Percentiles rank a stretch among this genome's conserved stretches.
Evolutionary conservation across 2,888 invertebrate species (phyloP).

Genomic region (Slavum lentiscoides): DNA sequence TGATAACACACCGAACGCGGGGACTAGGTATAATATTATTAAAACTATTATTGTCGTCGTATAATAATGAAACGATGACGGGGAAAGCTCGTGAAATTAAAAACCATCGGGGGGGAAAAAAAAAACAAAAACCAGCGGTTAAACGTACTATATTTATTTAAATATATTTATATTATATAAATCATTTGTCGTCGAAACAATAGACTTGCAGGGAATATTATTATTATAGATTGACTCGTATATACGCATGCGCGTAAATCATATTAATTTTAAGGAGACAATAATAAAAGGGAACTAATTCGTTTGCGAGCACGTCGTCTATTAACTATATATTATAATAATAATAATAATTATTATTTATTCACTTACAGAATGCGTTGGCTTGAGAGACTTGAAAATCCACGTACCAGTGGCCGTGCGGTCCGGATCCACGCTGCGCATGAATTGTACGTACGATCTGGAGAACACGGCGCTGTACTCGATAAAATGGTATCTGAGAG

Average conservation of each 20-base stretch:
- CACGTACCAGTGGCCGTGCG: constrained; percentile 65
- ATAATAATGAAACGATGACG: not conserved
- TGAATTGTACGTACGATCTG: constrained; percentile 66
- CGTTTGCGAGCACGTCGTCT: too few species aligned
- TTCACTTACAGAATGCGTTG: constrained; percentile 29
- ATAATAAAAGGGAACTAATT: too few species aligned
- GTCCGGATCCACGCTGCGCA: constrained; percentile 64
- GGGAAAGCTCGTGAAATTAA: not conserved
- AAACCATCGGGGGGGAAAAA: not conserved
- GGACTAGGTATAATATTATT: too few species aligned
- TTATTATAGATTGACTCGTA: too few species aligned
- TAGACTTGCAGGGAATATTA: not conserved
- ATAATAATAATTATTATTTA: constrained; percentile 11
- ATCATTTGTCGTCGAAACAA: constrained; percentile 5
- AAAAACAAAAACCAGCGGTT: constrained; percentile 13
- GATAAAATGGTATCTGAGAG: constrained; percentile 76
- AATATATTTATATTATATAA: too few species aligned
- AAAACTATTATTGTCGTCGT: too few species aligned
- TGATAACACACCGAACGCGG: not conserved
- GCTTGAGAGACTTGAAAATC: constrained; percentile 51
- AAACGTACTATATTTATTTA: not conserved
- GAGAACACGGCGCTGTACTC: constrained; percentile 72
- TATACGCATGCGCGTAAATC: too few species aligned
- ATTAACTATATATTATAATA: not conserved
- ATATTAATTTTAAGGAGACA: too few species aligned